Evolutionary conservation across 2,888 invertebrate species (phyloP).

Genomic region (Epirrhoe tristata): DNA sequence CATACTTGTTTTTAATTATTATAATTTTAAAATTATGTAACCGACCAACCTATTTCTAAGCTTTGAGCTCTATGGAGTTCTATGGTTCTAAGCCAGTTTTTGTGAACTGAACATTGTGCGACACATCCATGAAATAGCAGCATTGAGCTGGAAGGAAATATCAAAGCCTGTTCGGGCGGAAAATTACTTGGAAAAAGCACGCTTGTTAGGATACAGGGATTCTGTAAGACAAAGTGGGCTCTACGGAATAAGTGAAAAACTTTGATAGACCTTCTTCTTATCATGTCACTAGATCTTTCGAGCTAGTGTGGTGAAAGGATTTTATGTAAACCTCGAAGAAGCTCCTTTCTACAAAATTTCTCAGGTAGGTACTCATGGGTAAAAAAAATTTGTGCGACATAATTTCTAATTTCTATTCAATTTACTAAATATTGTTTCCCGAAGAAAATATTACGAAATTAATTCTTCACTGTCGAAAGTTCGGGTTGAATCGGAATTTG

Average conservation of each 20-base stretch:
- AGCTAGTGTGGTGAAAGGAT: too few species aligned
- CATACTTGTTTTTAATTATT: too few species aligned
- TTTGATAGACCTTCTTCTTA: background rate
- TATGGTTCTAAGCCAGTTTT: background rate
- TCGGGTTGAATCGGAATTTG: conserved; percentile 23
- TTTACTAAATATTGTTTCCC: background rate
- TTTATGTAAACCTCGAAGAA: too few species aligned
- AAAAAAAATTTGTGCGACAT: background rate
- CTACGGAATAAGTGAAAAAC: background rate
- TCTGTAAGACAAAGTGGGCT: conserved; percentile 6
- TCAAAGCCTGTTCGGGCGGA: conserved; percentile 72
- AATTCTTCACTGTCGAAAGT: conserved; percentile 15
- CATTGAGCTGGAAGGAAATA: conserved; percentile 54
- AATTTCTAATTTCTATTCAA: background rate
- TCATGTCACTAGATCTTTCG: too few species aligned
- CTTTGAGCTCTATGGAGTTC: too few species aligned
- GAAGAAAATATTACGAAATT: conserved; percentile 18
- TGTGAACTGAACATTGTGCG: background rate
- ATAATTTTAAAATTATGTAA: too few species aligned
- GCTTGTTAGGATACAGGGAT: conserved; percentile 53
- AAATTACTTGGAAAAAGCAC: conserved; percentile 72
- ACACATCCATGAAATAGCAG: conserved; percentile 10
- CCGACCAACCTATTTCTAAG: too few species aligned
- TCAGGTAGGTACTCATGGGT: too few species aligned
- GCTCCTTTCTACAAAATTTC: too few species aligned